Evolutionary conservation across 2,113 vertebrate species (phyloP), one percentile per base, ranked within the genome.

Genomic region (Coturnix japonica): DNA sequence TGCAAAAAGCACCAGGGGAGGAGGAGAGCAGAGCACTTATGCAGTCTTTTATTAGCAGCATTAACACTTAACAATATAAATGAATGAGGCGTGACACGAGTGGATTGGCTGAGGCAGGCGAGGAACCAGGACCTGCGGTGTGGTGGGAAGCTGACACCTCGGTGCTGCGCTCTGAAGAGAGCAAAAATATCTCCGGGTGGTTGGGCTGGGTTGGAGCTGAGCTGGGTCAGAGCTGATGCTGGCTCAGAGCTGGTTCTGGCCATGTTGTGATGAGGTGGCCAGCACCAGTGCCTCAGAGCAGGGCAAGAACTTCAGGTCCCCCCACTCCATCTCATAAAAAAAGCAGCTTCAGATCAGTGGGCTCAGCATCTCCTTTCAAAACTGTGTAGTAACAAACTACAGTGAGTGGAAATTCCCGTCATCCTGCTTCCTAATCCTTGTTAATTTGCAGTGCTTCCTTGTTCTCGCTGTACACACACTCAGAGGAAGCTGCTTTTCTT

Each of bases 381-480:
- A 23, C 15, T 12, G 3, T 1, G 16, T 33, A 19, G 43, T 56
- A 33, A 3, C 6, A n/a, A 67, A 4, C n/a, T 31, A 15, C 23
- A 86, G 39, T 2, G 16, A 35, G 69, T 6, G 46, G 64, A 39
- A 77, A 21, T 41, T 66, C 88, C 46, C 28, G 10, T 37, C 30
- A 16, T 63, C 75, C 64, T 15, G 49, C 41, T 81, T 67, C 41
- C 53, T 63, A 67, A 76, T 76, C 70, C 59, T 35, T 28, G 10
- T 41, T 31, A 57, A 63, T 72, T n/a, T 51, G 53, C 0, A 0
- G 31, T 0, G 2, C 46, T 9, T 76, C 53, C 31, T 13, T 6
- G n/a, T n/a, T 57, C 65, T 71, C 2, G 1, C 64, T 46, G 20
- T 64, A 5, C 2, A 0, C 11, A 0, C 0, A 9, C 73, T 54